Evolutionary conservation across 2,888 invertebrate genomes (phyloP).

Genomic region (Quadriops clusia): DNA sequence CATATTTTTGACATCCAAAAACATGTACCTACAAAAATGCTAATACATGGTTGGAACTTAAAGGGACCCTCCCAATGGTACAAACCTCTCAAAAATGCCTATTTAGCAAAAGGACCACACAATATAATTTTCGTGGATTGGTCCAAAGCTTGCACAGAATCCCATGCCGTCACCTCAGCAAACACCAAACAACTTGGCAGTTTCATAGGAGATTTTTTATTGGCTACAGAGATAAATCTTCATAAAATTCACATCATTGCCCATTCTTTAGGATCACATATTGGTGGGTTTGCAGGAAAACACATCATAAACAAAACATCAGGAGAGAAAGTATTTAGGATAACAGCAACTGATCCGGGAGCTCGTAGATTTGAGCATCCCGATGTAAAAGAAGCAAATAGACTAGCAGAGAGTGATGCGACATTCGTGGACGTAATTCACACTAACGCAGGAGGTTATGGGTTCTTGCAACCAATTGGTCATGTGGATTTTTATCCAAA

Average conservation of each 20-base stretch:
- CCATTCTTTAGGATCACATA: constrained; percentile 34
- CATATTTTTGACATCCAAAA: constrained; percentile 11
- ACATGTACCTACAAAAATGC: constrained; percentile 31
- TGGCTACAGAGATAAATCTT: constrained; percentile 25
- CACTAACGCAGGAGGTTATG: constrained; percentile 34
- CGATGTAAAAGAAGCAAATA: constrained; percentile 22
- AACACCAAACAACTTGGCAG: constrained; percentile 36
- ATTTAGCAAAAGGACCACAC: constrained; percentile 31
- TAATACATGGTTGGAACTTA: constrained; percentile 42
- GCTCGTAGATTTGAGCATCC: constrained; percentile 28
- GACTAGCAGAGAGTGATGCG: constrained; percentile 31
- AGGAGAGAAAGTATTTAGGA: constrained; percentile 33
- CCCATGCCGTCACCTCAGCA: constrained; percentile 31
- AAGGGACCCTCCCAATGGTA: constrained; percentile 33
- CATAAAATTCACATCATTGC: constrained; percentile 37
- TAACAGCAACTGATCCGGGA: constrained; percentile 39
- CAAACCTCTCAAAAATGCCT: constrained; percentile 32
- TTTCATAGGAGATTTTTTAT: constrained; percentile 34
- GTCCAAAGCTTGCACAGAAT: constrained; percentile 24
- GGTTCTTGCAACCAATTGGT: constrained; percentile 31
- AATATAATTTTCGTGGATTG: constrained; percentile 39
- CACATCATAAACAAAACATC: constrained; percentile 14
- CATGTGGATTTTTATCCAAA: constrained; percentile 36
- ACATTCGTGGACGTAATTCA: constrained; percentile 35
- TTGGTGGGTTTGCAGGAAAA: constrained; percentile 29